Evolutionary conservation across 2,797 vertebrate species (phyloP), one percentile per base, ranked within the genome.

Genomic region (Myotis vivesi): DNA sequence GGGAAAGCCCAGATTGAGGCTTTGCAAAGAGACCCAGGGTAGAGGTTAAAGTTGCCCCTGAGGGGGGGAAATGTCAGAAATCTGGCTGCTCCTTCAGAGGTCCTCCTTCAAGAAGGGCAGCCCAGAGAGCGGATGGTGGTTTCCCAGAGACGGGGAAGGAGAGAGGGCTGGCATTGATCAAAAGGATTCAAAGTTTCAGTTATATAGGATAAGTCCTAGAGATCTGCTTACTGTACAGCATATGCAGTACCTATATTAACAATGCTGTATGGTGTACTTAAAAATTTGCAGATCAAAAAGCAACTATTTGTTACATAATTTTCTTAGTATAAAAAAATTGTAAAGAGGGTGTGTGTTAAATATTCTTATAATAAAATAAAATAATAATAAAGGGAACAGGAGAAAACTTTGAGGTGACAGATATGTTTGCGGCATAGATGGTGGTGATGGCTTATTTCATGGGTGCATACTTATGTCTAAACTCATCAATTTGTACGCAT

Each of bases 181-280:
- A 25, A 55, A n/a, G 25, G 46, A 66, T 15, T 7, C 10, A 11
- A 30, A 33, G 33, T 23, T 85, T 55, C 64, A 46, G 10, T 38
- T 38, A 20, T 6, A 33, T 2, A 51, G 22, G n/a, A 6, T 33
- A 22, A 33, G n/a, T 23, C 22, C 72, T 53, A 30, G 33, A 71
- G 64, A 22, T 1, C 36, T 19, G 1, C 16, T 11, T 19, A 1
- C 16, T 11, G 8, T 17, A 3, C 4, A 28, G 36, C 6, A 30
- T 22, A 28, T 7, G 20, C 28, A 28, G 15, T 8, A 17, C 15
- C 41, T 6, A 3, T 9, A 33, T 33, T 23, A 57, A 25, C 5
- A n/a, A 16, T 6, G 5, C 28, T 10, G 11, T 2, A 3, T 3
- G 46, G 1, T 41, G 3, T 20, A 30, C 71, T 1, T 68, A 33